Percentiles rank a stretch among this genome's conserved stretches.
These are phyloP conservation scores for Datnioides undecimradiatus DNA, from an alignment of 2,113 vertebrate species.

Conservation along the genomic window DNA sequence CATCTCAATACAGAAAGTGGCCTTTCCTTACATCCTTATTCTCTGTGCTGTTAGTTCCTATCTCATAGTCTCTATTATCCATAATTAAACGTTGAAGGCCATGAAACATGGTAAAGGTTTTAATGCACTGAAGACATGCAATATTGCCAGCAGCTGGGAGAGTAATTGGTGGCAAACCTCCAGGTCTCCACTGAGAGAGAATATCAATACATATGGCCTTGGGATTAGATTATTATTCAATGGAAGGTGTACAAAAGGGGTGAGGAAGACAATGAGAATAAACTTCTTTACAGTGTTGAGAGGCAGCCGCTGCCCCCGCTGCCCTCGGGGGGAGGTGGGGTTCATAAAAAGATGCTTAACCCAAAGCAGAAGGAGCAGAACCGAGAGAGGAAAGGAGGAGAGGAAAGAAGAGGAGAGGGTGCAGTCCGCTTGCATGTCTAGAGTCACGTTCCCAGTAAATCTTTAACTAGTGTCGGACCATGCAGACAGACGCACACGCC, in stretches of 20 bases:
- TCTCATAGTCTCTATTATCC: background rate
- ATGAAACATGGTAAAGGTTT: constrained; percentile 14
- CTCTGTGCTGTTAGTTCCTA: background rate
- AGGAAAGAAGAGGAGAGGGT: constrained; percentile 24
- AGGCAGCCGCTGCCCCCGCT: constrained; percentile 38
- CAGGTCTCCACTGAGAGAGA: constrained; percentile 1
- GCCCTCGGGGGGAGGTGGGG: constrained; percentile 42
- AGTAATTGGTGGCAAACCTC: constrained; percentile 14
- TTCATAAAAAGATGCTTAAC: constrained; percentile 45
- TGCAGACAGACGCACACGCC: constrained; percentile 85
- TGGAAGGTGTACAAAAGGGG: background rate
- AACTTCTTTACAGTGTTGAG: constrained; percentile 57
- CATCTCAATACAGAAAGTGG: constrained; percentile 57
- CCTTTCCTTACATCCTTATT: constrained; percentile 33
- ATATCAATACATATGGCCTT: constrained; percentile 2
- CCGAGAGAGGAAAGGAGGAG: constrained; percentile 3
- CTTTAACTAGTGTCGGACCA: constrained; percentile 69
- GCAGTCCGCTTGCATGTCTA: constrained; percentile 70
- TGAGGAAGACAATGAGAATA: constrained; percentile 47
- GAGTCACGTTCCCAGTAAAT: constrained; percentile 49
- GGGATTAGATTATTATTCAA: constrained; percentile 10
- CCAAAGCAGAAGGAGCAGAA: constrained; percentile 41
- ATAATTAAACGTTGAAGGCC: background rate
- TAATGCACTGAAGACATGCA: constrained; percentile 29
- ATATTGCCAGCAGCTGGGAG: constrained; percentile 16